phyloP scores from a whole-genome alignment of 2,797 vertebrate species.

The Balearica regulorum region DNA sequence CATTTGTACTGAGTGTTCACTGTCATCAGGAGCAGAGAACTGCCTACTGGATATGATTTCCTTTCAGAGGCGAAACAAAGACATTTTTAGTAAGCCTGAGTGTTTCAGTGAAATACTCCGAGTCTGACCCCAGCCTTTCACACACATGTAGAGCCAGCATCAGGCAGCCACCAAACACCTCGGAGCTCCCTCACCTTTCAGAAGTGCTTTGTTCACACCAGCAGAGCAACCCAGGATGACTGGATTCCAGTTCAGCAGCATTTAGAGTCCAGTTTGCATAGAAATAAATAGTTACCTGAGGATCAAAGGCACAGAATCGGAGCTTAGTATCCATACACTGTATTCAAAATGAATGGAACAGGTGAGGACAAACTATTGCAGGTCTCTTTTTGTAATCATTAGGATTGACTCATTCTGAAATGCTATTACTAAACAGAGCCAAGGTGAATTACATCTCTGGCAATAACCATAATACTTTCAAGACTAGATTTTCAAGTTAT shows the following conservation, averaged over 20 bases:
- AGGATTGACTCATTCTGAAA: neutral
- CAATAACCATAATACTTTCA: neutral
- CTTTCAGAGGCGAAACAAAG: neutral
- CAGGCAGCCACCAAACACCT: neutral
- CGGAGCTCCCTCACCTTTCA: neutral
- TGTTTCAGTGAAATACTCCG: neutral
- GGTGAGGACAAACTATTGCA: neutral
- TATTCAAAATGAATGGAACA: neutral
- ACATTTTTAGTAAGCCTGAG: neutral
- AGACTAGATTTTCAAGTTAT: neutral
- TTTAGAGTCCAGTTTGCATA: neutral
- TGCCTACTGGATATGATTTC: neutral
- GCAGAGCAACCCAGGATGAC: neutral
- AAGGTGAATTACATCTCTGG: neutral
- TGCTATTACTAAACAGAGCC: neutral
- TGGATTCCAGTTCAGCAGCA: neutral
- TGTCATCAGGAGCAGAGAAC: neutral
- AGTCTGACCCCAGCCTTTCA: neutral
- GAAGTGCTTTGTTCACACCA: neutral
- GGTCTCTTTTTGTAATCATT: neutral
- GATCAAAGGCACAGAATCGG: neutral
- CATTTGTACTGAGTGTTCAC: neutral
- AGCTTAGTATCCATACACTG: neutral
- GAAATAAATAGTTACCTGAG: neutral
- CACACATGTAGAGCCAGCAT: rapidly evolving